These are phyloP conservation scores for Poeciliopsis turrubarensis DNA, from an alignment of 2,113 vertebrate genomes.

Conservation along the genomic window DNA sequence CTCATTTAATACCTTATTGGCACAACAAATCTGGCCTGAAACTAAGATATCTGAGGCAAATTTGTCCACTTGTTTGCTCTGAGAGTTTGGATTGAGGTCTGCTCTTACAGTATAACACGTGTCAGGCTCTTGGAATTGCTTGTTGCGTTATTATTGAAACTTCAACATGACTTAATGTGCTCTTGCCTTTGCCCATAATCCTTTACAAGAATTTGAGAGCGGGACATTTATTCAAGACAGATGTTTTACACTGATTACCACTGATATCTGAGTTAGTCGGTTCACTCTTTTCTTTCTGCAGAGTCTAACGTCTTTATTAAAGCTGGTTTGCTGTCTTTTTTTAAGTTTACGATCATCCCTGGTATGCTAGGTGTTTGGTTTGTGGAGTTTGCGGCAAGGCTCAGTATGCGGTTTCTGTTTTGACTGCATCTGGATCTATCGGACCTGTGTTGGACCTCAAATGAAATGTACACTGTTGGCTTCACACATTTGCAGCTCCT, in stretches of 20 bases:
- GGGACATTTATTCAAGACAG: conserved; percentile 69
- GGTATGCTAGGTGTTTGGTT: conserved; percentile 74
- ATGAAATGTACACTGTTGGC: conserved; percentile 80
- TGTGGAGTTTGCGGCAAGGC: conserved; percentile 76
- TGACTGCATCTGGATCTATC: conserved; percentile 75
- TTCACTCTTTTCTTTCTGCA: conserved; percentile 54
- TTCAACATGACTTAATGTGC: conserved; percentile 68
- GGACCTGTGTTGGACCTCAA: conserved; percentile 77
- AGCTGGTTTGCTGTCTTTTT: conserved; percentile 61
- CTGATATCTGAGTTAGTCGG: conserved; percentile 57
- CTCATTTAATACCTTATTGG: conserved; percentile 11
- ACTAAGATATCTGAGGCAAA: conserved; percentile 23
- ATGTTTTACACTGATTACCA: conserved; percentile 71
- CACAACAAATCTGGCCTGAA: conserved; percentile 13
- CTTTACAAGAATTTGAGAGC: conserved; percentile 65
- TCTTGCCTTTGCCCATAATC: conserved; percentile 56
- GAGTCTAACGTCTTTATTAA: conserved; percentile 51
- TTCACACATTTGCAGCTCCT: conserved; percentile 80
- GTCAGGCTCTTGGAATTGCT: conserved; percentile 48
- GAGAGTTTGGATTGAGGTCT: conserved; percentile 25
- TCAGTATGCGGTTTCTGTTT: conserved; percentile 78
- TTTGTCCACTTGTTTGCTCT: conserved; percentile 48
- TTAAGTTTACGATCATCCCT: conserved; percentile 59
- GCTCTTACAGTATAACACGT: conserved; percentile 19
- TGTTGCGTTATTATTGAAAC: conserved; percentile 64